Base-by-base conservation (phyloP, 2,797 vertebrate species). In the Rousettus madagascariensis region DNA sequence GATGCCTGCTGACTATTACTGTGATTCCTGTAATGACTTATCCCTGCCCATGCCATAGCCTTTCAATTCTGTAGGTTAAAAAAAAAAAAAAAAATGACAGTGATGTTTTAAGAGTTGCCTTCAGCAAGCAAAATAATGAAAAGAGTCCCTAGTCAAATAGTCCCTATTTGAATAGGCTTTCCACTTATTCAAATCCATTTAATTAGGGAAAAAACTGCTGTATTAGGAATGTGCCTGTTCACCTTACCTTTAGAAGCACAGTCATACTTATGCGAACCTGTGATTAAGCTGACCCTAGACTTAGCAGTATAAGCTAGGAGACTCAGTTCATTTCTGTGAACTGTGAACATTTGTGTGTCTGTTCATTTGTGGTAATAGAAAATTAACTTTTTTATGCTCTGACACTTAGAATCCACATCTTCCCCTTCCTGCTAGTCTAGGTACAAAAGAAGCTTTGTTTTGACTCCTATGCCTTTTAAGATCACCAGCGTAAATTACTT, bases 1-100 rank as follows among this genome's bases (percentile, higher is more conserved):
- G 91, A 88, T 98, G 98, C 98, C 98, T 98, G 98, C 78, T 90
- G 95, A 91, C 97, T 12, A 0, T 96, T 91, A 97, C 96, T 92
- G 65, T 97, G 96, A 97, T 97, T 68, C 86, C 30, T 97, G 97
- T 97, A 68, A 80, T 95, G 94, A 96, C 95, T 91, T 2, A 0
- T 22, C 38, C 95, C 86, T 92, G 38, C 68, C 89, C 96, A 71
- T 94, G 94, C 96, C 92, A 88, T 82, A n/a, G 78, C 91, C 91
- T 96, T 95, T 78, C 66, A 90, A 51, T 84, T 41, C 11, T 95
- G 65, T 0, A 95, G 0, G 68, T 92, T 0, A 88, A 84, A 91
- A 93, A 91, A 92, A 84, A 49, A 49, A 84, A 91, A 84, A 91
- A 93, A 91, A 85, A 91, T 96, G 66, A 85, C 95, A 75, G 90